A percentile compares a stretch with the other conserved stretches of the same genome.
These are phyloP conservation scores for Pedionomus torquatus DNA, from an alignment of 2,113 vertebrate species.

Conservation along the genomic window DNA sequence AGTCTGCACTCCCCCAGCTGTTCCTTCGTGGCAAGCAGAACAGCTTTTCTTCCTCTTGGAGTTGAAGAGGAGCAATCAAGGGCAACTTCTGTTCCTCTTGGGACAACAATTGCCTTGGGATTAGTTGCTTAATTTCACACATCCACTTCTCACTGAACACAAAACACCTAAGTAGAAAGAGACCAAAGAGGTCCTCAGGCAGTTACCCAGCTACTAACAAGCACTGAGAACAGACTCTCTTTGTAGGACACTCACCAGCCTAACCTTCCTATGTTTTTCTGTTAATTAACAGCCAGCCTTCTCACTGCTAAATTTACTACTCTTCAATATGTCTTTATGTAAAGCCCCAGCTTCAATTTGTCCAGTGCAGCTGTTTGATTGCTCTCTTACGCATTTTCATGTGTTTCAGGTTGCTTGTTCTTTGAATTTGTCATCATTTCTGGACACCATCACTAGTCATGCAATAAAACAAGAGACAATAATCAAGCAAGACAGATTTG, in stretches of 20 bases:
- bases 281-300: background rate
- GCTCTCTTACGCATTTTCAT: background rate
- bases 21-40: background rate
- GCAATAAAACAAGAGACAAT: background rate
- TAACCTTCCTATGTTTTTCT: background rate
- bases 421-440: background rate
- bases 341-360: background rate
- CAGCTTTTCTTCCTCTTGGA: background rate
- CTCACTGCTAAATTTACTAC: background rate
- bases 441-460: background rate
- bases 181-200: background rate
- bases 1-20: background rate
- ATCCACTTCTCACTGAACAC: background rate
- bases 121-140: background rate
- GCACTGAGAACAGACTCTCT: background rate
- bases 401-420: background rate
- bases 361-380: background rate
- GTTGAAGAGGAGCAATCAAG: background rate
- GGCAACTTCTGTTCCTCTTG: background rate
- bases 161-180: background rate
- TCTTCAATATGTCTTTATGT: background rate
- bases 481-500: background rate
- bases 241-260: fast-evolving
- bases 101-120: background rate
- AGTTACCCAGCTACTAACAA: background rate